phyloP scores from a whole-genome alignment of 2,113 vertebrate genomes.

The Morone chrysops region DNA sequence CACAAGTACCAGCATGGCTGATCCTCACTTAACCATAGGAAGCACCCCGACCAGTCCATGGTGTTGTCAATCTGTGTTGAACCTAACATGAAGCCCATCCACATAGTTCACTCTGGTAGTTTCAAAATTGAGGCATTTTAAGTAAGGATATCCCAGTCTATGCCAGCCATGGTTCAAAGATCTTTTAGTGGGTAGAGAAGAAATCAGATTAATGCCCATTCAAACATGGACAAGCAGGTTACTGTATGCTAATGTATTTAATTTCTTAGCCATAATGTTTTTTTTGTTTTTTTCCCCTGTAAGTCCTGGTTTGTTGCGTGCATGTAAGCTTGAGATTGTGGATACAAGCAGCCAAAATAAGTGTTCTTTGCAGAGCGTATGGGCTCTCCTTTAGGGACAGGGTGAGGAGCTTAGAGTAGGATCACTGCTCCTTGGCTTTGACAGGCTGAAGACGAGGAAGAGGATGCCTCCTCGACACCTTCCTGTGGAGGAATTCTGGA shows the following conservation, averaged over 20 bases:
- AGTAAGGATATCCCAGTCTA: not conserved
- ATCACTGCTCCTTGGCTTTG: not conserved
- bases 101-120: not conserved
- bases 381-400: not conserved
- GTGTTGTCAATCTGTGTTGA: constrained; percentile 20
- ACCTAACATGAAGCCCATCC: constrained; percentile 26
- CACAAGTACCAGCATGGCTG: constrained; percentile 52
- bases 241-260: too few species aligned
- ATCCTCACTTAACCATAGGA: constrained; percentile 48
- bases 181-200: not conserved
- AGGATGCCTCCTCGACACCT: not conserved
- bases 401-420: not conserved
- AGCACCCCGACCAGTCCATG: constrained; percentile 22
- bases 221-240: not conserved
- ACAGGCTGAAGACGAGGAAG: not conserved
- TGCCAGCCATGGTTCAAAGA: not conserved
- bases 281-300: not conserved
- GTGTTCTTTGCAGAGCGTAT: not conserved
- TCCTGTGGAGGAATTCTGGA: not conserved
- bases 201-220: not conserved
- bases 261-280: not conserved
- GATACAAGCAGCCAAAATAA: not conserved
- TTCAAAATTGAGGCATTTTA: not conserved
- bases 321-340: not conserved
- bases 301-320: not conserved